Evolutionary conservation across 2,113 vertebrate genomes (phyloP).

Genomic region (Leptosomus discolor): DNA sequence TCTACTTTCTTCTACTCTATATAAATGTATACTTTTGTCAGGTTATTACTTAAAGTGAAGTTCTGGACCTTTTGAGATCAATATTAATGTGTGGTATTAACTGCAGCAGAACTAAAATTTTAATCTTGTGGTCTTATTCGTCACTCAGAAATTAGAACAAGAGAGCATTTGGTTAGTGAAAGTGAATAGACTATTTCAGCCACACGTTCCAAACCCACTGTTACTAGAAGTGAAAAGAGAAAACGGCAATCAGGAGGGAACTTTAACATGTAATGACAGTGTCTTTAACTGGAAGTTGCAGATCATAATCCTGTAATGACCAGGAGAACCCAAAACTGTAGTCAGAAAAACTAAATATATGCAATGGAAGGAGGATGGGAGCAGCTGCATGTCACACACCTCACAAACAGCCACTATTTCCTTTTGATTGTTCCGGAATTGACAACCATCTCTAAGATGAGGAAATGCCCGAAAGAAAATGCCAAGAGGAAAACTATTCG

Average conservation of each 20-base stretch:
- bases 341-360: neutral
- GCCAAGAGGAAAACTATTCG: neutral
- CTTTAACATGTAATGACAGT: neutral
- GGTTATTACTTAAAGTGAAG: neutral
- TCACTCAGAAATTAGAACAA: neutral
- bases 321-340: neutral
- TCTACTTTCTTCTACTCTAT: neutral
- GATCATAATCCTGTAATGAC: neutral
- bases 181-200: neutral
- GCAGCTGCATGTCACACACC: neutral
- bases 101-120: neutral
- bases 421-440: neutral
- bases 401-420: neutral
- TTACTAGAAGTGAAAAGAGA: neutral
- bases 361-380: neutral
- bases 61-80: neutral
- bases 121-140: neutral
- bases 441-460: neutral
- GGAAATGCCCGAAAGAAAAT: neutral
- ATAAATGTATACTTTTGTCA: neutral
- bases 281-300: neutral
- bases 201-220: neutral
- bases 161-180: neutral
- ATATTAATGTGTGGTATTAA: neutral
- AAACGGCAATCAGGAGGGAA: neutral